phyloP scores from a whole-genome alignment of 1,140 invertebrate species.

The Hylaeus volcanicus region DNA sequence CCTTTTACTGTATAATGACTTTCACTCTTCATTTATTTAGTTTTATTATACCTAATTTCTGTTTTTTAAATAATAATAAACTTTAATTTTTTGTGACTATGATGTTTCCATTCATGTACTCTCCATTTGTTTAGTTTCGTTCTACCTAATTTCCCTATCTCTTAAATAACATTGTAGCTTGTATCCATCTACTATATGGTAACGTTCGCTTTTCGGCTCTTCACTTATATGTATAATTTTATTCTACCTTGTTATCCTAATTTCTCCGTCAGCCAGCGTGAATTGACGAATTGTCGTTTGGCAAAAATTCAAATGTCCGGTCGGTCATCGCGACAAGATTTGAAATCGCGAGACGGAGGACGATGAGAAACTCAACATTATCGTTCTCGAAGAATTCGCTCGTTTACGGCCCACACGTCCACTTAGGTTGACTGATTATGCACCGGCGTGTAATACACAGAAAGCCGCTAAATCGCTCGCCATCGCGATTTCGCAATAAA shows the following conservation, averaged over 20 bases:
- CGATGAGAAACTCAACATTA: constrained; percentile 23
- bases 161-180: too few relatives aligned
- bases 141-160: too few relatives aligned
- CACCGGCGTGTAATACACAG: constrained; percentile 21
- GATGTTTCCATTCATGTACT: too few relatives aligned
- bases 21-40: too few relatives aligned
- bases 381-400: constrained; percentile 58
- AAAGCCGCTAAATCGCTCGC: constrained; percentile 46
- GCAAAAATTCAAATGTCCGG: constrained; percentile 25
- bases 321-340: constrained; percentile 34
- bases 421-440: constrained; percentile 41
- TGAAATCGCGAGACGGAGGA: constrained; percentile 35
- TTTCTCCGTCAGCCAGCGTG: neutral
- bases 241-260: neutral
- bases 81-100: too few relatives aligned
- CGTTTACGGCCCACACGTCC: constrained; percentile 51
- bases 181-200: too few relatives aligned
- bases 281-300: constrained; percentile 11
- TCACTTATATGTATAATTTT: neutral
- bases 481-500: constrained; percentile 47
- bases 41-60: too few relatives aligned
- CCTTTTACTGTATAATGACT: too few relatives aligned
- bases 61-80: too few relatives aligned
- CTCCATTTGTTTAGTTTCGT: too few relatives aligned
- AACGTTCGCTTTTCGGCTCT: too few relatives aligned